Base-by-base conservation (phyloP, 2,888 invertebrate genomes). In the Andrena bucephala region DNA sequence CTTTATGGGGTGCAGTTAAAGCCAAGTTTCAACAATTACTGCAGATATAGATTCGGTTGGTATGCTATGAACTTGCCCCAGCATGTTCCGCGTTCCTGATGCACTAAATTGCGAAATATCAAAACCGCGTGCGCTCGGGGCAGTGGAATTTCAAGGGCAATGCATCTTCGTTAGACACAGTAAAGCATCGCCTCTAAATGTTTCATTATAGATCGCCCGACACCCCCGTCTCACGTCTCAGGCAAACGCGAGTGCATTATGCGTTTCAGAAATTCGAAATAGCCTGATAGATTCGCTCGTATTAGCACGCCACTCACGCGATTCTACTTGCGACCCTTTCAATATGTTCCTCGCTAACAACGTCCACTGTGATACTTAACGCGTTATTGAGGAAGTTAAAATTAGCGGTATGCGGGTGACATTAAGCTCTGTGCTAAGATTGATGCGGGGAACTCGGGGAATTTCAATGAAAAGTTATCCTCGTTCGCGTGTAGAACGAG, bases 61-160 rank as follows among this genome's bases (percentile, higher is more conserved):
- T 3, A 1, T 2, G 7, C 2, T n/a, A 13, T 7, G 48, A 29
- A 48, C n/a, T 24, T 16, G 20, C 27, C 27, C 2, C 33, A n/a
- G 42, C 60, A 33, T n/a, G 42, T 62, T 20, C 16, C 16, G 1
- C 24, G 24, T 50, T 69, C 54, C 5, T 24, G 57, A 24, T 7
- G 60, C 70, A 31, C 27, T 57, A 27, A 69, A 76, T 72, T 66
- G 66, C 54, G 69, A 77, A 72, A 73, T 77, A 77, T 76, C 66
- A 69, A 59, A 79, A 74, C 62, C 76, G 72, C 57, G 42, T n/a
- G 31, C 2, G 33, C 24, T 10, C n/a, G 6, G 20, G n/a, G 63
- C 54, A 66, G 60, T 36, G 29, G 60, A 33, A 29, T 33, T 62
- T 73, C 70, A 36, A 71, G 29, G 62, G 36, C 54, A 48, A 20